These are phyloP conservation scores for Autographa gamma DNA, from an alignment of 2,888 invertebrate genomes.

Conservation along the genomic window DNA sequence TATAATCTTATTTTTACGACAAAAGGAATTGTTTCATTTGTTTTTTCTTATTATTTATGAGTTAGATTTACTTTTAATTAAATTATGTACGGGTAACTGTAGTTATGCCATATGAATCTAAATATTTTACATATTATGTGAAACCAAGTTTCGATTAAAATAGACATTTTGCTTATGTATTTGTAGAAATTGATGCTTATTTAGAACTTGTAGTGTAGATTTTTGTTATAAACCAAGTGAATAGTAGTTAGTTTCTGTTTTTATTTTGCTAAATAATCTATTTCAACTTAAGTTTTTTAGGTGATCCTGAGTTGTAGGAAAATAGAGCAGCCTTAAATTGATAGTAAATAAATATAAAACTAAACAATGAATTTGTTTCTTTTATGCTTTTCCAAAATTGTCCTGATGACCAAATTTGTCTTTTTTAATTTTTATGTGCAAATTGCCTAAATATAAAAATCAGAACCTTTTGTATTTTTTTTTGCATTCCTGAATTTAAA, in stretches of 20 bases:
- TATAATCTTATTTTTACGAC: background rate
- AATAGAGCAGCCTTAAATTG: conserved; percentile 17
- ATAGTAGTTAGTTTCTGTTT: background rate
- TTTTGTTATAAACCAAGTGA: background rate
- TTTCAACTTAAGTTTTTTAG: conserved; percentile 41
- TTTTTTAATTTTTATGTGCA: background rate
- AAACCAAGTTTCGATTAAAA: background rate
- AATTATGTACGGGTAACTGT: background rate
- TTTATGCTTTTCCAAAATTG: conserved; percentile 42
- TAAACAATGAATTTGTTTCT: conserved; percentile 47
- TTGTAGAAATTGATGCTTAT: conserved; percentile 23
- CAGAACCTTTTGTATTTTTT: background rate
- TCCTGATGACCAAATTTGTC: conserved; percentile 3
- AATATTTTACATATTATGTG: background rate
- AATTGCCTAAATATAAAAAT: background rate
- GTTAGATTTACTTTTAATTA: no score
- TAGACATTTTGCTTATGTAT: background rate
- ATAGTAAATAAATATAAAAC: conserved; percentile 34
- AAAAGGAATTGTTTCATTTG: no score
- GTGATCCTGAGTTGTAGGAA: conserved; percentile 38
- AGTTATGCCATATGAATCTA: background rate
- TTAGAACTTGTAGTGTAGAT: conserved; percentile 12
- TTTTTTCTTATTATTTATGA: no score
- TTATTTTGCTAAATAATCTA: conserved; percentile 3
- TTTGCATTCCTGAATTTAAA: background rate